phyloP scores from a whole-genome alignment of 2,113 vertebrate genomes.

The Oreochromis aureus region DNA sequence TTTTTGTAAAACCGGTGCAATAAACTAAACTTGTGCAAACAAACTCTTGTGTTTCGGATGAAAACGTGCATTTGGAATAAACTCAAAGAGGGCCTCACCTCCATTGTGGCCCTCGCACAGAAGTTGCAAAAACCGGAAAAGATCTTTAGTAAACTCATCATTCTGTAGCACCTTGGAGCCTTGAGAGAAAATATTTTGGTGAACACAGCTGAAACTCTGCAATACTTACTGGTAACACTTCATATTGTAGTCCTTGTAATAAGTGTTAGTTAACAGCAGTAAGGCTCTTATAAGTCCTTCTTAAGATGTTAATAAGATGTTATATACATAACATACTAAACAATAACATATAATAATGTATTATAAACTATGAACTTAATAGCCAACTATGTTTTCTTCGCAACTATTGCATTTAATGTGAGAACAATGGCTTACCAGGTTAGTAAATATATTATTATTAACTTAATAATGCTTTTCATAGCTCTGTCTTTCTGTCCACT shows the following conservation, averaged over 20 bases:
- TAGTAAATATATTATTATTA: not conserved
- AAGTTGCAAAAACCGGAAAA: conserved; percentile 96
- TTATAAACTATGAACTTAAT: not conserved
- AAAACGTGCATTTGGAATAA: not conserved
- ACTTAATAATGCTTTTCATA: not conserved
- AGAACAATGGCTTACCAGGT: not conserved
- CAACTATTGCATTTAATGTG: not conserved
- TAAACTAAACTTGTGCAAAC: not conserved
- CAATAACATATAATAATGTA: not conserved
- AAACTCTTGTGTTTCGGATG: not conserved
- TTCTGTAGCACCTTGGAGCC: conserved; percentile 97
- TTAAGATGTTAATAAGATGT: not conserved
- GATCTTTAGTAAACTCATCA: conserved; percentile 94
- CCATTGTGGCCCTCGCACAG: conserved; percentile 98
- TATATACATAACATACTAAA: not conserved
- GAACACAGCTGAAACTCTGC: not conserved
- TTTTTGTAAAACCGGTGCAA: not conserved
- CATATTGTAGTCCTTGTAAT: not conserved
- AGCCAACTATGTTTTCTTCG: not conserved
- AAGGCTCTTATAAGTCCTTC: not conserved
- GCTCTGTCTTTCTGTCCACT: not conserved
- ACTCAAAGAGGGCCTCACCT: conserved; percentile 71
- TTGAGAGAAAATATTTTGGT: conserved; percentile 68
- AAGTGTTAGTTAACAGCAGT: not conserved
- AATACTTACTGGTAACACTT: not conserved